Percentiles rank a stretch among this genome's conserved stretches.
Conservation (phyloP, 1,140 invertebrate genomes). For the Acyrthosiphon pisum region DNA sequence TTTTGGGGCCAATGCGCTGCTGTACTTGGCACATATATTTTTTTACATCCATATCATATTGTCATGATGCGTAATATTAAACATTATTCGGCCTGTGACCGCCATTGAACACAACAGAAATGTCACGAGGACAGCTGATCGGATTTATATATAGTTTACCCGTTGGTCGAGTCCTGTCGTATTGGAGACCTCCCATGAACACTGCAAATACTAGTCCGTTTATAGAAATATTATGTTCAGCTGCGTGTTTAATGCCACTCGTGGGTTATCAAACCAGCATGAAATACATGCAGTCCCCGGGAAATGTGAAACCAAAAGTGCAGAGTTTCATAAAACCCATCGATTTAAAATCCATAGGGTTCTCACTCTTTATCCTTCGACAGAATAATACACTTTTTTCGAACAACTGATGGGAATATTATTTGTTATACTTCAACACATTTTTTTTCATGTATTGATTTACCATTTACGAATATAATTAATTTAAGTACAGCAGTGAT, state of each 20-base stretch:
- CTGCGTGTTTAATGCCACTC: not conserved
- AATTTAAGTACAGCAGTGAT: not conserved
- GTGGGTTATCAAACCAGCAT: not conserved
- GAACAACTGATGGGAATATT: not conserved
- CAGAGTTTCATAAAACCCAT: not conserved
- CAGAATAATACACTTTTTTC: not conserved
- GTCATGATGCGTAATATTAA: not conserved
- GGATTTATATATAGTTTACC: not conserved
- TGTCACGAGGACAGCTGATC: not conserved
- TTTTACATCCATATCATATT: not conserved
- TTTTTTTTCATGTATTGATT: not conserved
- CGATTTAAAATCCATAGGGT: not conserved
- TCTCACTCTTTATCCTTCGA: not conserved
- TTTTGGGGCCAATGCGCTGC: not conserved
- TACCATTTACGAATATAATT: not conserved
- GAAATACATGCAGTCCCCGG: not conserved
- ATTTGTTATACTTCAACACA: not conserved
- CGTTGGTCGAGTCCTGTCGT: not conserved
- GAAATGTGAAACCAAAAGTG: not conserved
- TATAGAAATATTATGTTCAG: not conserved
- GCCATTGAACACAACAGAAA: not conserved
- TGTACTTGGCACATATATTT: not conserved
- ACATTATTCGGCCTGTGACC: not conserved
- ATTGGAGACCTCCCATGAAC: not conserved
- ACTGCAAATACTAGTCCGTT: not conserved